Conservation (phyloP, 2,797 vertebrate species). For the Myotis myotis region DNA sequence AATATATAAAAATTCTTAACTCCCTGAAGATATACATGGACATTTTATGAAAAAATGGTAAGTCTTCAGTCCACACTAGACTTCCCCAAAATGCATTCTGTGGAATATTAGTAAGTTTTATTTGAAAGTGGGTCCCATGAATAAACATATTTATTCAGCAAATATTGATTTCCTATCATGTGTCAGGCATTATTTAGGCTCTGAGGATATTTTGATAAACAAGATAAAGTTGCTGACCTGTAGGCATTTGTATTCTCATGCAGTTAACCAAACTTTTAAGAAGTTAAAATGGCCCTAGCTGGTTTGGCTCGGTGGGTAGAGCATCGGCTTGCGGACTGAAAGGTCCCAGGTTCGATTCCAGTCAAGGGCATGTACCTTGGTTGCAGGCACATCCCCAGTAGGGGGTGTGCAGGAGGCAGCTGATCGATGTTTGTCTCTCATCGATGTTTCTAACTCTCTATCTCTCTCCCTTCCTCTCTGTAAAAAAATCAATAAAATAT, state of each 20-base stretch:
- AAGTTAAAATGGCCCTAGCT: not conserved
- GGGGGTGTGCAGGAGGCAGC: no score
- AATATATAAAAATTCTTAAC: not conserved
- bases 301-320: no score
- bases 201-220: not conserved
- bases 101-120: not conserved
- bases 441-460: no score
- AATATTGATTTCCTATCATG: not conserved
- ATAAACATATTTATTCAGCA: not conserved
- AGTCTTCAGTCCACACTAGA: not conserved
- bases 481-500: no score
- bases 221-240: not conserved
- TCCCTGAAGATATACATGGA: not conserved
- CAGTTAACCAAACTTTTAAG: not conserved
- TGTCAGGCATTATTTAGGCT: not conserved
- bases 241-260: not conserved
- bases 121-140: not conserved
- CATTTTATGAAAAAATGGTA: not conserved
- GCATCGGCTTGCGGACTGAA: no score
- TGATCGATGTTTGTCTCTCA: no score
- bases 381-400: no score
- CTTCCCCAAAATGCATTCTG: not conserved
- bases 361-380: no score
- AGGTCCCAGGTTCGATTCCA: no score
- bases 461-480: no score